Base-by-base conservation (phyloP, 2,888 invertebrate genomes). In the Linnaemya tessellans region DNA sequence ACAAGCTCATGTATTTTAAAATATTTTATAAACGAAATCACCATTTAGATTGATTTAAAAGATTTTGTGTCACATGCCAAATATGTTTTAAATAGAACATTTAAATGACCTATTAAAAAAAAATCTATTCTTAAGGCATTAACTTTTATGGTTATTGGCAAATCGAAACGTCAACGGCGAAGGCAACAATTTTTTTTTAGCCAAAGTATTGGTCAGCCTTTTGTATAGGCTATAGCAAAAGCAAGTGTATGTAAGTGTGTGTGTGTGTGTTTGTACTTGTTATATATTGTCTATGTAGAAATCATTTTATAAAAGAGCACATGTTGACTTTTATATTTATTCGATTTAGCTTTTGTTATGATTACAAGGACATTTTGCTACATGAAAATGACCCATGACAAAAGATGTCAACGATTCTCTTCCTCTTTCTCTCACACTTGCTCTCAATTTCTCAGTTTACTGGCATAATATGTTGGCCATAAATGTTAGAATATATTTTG, bases 381-480 rank as follows among this genome's bases (percentile, higher is more conserved):
- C 18, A 80, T 64, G 64, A 56, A 64, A 56, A 46, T 80, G 64
- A 54, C 79, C 71, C 71, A 54, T 38, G 64, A 64, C 43, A 71
- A 64, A 56, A 43, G 62, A 54, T 51, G 43, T 62, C 43, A 62
- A 22, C 22, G 41, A 13, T 30, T 58, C 10, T 46, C 18, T 58
- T 9, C 20, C 18, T 46, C 46, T 13, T 25, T 62, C 18, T 20
- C 15, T 35, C 30, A 3, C 30, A 3, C 30, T 30, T 5, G 2
- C 30, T 30, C 5, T 30, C 2, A 30, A 30, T 30, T 30, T 30
- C 5, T 5, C 30, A 3, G 30, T 30, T 2, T 30, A 3, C 2
- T 5, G 5, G 30, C 30, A 3, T 30, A n/a, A n/a, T 30, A 30
- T 30, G 30, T 30, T 30, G 30, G 30, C 30, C 5, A 2, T 30